Base-by-base conservation (phyloP, 2,888 invertebrate genomes). In the Macrophya alboannulata region DNA sequence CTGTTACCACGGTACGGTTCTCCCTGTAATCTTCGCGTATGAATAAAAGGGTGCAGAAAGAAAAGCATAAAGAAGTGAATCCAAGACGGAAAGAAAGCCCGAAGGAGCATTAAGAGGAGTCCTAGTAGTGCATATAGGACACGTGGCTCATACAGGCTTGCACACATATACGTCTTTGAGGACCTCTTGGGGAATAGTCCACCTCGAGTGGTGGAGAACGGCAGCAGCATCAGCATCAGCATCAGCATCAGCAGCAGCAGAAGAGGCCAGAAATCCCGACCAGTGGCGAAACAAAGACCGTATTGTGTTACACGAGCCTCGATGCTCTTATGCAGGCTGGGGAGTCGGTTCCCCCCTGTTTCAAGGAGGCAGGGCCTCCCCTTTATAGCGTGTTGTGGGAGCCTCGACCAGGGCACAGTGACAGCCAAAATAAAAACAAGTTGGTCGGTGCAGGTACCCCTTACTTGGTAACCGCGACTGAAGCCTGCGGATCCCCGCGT, bases 211-310 rank as follows among this genome's bases (percentile, higher is more conserved):
- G 31, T 77, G 45, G 51, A 31, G 31, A 43, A 43, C 77, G 77
- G 51, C 48, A 31, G 31, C 31, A 31, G 31, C 31, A 31, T 1
- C 31, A 31, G 31, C 31, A 31, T 31, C 31, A 31, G 31, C 31
- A 31, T 31, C 31, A 31, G 31, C 31, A 31, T 31, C 31, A 31
- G 31, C 31, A 31, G 43, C 37, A 55, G 9, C 25, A n/a, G 37
- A 31, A 55, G 51, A 5, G 9, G 51, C 31, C 55, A 79, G 55
- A 81, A 12, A n/a, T 43, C 12, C 25, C 62, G 40, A 81, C 59
- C 48, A 82, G 68, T 68, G 83, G 68, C 83, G 65, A 83, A 71
- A 83, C 83, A 83, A 83, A 83, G 83, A 68, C 83, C 83, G 83
- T 83, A 83, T 83, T 83, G 71, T 83, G 83, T 83, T 83, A 83